Conservation (phyloP, 2,888 invertebrate species). For the Blastobasis lacticolella region DNA sequence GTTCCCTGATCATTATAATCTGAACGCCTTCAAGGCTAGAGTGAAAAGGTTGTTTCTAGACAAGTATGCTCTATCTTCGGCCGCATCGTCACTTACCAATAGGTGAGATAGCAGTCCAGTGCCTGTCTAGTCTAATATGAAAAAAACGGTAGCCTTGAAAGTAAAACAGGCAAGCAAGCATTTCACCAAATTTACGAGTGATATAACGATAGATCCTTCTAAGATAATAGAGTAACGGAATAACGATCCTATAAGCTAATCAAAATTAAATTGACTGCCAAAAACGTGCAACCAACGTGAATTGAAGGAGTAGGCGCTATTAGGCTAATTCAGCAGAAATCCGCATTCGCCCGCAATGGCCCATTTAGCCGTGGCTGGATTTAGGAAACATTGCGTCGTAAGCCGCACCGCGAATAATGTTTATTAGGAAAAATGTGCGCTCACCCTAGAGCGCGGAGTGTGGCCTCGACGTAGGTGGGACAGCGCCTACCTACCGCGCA, state of each 20-base stretch:
- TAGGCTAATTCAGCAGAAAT: slow-evolving; percentile 58
- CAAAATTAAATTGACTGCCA: slow-evolving; percentile 33
- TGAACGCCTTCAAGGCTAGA: too few relatives aligned
- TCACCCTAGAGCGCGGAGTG: slow-evolving; percentile 19
- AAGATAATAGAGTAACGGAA: too few relatives aligned
- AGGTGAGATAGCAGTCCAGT: too few relatives aligned
- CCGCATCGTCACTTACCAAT: neutral
- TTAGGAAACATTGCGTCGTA: slow-evolving; percentile 58
- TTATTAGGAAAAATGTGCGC: slow-evolving; percentile 63
- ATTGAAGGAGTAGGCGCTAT: slow-evolving; percentile 59
- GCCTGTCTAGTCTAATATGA: too few relatives aligned
- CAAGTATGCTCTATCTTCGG: neutral
- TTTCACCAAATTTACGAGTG: too few relatives aligned
- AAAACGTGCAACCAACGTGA: slow-evolving; percentile 41
- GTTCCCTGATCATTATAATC: too few relatives aligned
- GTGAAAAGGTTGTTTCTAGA: too few relatives aligned
- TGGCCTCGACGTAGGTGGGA: too few relatives aligned
- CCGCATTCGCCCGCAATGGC: slow-evolving; percentile 55
- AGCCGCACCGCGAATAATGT: slow-evolving; percentile 47
- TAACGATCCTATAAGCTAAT: slow-evolving; percentile 10
- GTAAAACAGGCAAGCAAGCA: neutral
- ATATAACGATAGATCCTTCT: too few relatives aligned
- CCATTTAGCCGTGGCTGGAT: slow-evolving; percentile 56
- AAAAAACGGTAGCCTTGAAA: neutral
- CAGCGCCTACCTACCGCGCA: too few relatives aligned